Conservation (phyloP, 2,797 vertebrate species). For the Saxicola maurus region DNA sequence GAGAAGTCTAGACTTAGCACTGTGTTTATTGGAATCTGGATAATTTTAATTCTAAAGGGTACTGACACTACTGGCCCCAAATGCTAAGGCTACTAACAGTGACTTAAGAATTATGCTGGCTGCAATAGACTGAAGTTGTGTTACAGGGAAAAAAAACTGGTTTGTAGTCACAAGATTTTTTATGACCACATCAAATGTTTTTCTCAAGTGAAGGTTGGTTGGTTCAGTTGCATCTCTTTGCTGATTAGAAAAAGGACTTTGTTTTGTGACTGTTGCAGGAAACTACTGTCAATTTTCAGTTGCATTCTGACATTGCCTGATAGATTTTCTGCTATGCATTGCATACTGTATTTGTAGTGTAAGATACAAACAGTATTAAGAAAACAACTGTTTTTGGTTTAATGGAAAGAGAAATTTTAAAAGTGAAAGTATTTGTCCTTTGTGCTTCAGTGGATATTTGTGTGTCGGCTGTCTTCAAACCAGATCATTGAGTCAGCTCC, state of each 20-base stretch:
- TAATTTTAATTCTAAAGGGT: background rate
- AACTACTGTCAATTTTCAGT: background rate
- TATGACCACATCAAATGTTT: background rate
- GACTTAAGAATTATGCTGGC: background rate
- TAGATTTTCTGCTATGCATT: background rate
- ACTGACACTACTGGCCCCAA: background rate
- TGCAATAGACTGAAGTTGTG: background rate
- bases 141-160: background rate
- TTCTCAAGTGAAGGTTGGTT: background rate
- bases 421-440: background rate
- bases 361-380: background rate
- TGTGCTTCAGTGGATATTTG: background rate
- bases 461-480: background rate
- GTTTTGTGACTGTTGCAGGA: background rate
- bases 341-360: background rate
- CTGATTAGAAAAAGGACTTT: background rate
- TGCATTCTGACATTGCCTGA: accelerated
- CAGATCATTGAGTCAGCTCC: background rate
- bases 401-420: background rate
- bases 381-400: background rate
- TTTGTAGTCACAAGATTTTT: background rate
- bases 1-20: background rate
- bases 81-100: background rate
- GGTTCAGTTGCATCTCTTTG: background rate
- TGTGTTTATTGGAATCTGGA: background rate